These are phyloP conservation scores for Esox masquinongy DNA, from an alignment of 2,797 vertebrate species.

Conservation along the genomic window DNA sequence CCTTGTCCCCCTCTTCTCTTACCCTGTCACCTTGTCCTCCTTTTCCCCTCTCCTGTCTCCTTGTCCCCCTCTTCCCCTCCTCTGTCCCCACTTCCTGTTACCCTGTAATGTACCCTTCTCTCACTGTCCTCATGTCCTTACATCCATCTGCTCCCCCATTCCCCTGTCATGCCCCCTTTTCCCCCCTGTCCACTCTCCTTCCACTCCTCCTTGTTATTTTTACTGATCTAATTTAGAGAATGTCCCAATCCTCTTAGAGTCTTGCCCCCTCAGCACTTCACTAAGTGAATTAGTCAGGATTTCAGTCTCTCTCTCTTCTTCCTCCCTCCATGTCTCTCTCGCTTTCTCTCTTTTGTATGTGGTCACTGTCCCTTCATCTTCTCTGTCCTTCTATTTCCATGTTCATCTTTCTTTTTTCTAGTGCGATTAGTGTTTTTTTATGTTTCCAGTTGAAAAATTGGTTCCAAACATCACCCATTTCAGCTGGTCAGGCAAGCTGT, in stretches of 20 bases:
- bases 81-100: no score
- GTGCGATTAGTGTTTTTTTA: not conserved
- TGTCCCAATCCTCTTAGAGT: constrained; percentile 87
- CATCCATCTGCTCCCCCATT: not conserved
- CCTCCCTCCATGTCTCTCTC: constrained; percentile 31
- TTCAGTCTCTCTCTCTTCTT: constrained; percentile 63
- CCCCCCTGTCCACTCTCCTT: constrained; percentile 20
- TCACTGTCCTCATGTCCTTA: not conserved
- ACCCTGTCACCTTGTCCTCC: no score
- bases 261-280: constrained; percentile 79
- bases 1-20: no score
- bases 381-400: not conserved
- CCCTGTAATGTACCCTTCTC: constrained; percentile 7
- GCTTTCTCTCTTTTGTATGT: not conserved
- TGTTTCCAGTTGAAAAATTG: constrained; percentile 53
- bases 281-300: constrained; percentile 87
- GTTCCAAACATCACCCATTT: constrained; percentile 44
- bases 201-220: constrained; percentile 78
- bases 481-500: constrained; percentile 34
- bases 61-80: not conserved
- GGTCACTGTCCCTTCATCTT: not conserved
- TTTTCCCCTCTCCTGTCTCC: constrained; percentile 8
- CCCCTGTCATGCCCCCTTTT: no score
- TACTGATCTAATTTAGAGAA: constrained; percentile 90
- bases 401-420: not conserved